Base-by-base conservation (phyloP, 2,797 vertebrate genomes). In the Halcyon leucocephala region DNA sequence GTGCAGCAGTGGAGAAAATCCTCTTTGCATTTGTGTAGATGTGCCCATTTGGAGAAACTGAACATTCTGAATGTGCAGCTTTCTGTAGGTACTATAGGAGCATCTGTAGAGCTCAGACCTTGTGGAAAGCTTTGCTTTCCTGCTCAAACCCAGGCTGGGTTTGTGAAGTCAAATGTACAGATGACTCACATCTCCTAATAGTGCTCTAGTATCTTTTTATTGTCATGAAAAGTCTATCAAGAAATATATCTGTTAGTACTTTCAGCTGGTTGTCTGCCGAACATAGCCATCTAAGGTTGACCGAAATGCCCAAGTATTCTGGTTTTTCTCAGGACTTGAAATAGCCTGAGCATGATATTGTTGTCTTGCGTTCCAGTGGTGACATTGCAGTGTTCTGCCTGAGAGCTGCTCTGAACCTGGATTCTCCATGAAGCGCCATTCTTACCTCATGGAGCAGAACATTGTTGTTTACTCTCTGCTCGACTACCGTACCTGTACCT, bases 151-250 rank as follows among this genome's bases (percentile, higher is more conserved):
- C 20, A 25, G 46, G 6, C 39, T 80, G 60, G 8, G 8, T 79
- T 87, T 94, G 12, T 69, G 48, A 86, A 83, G 31, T 87, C 25
- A 1, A 15, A 3, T 18, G 28, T 66, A 8, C 39, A 48, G n/a
- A 51, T 24, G 13, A 60, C 31, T 51, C 2, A 0, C 24, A 8
- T n/a, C 20, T 41, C 29, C 25, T 35, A 13, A 15, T 49, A 18
- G 24, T 61, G 16, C 6, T 90, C 28, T 51, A 24, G 11, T 60
- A n/a, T 54, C 57, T 28, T 35, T 73, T 64, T 73, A 35, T 5
- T 84, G 46, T 79, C 6, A 20, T n/a, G 3, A 58, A 31, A 18
- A 57, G 21, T n/a, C 8, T 35, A 24, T 83, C 14, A 90, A 74
- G 39, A 74, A 81, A 15, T 42, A 77, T 12, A 7, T 60, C 22